phyloP scores from a whole-genome alignment of 1,140 invertebrate species.

The Drosophila kohkoa region DNA sequence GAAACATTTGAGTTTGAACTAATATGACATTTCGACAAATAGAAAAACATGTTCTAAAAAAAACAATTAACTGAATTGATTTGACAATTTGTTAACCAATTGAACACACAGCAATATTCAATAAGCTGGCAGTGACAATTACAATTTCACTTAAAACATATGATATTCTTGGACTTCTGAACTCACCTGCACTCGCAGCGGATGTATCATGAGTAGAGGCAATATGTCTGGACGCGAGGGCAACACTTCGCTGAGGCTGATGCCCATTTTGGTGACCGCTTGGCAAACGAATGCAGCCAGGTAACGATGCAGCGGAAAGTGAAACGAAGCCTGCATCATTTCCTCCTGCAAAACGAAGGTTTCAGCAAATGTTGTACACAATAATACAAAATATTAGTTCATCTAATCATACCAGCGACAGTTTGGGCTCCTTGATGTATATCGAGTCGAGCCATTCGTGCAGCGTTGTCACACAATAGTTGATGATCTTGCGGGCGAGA shows the following conservation, averaged over 20 bases:
- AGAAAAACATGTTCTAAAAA: too few relatives aligned
- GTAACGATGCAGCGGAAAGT: constrained; percentile 97
- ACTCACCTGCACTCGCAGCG: constrained; percentile 94
- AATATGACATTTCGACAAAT: too few relatives aligned
- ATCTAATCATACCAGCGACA: constrained; percentile 85
- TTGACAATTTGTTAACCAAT: too few relatives aligned
- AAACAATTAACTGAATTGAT: too few relatives aligned
- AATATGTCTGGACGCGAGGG: constrained; percentile 91
- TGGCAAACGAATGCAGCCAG: constrained; percentile 96
- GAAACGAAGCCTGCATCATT: constrained; percentile 95
- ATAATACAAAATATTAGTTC: neutral
- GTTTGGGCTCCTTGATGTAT: constrained; percentile 89
- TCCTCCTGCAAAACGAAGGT: constrained; percentile 87
- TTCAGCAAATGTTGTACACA: neutral
- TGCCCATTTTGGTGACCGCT: constrained; percentile 92
- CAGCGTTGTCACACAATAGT: constrained; percentile 90
- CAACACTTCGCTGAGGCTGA: constrained; percentile 91
- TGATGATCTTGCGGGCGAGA: constrained; percentile 91
- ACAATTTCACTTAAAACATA: neutral
- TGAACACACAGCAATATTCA: too few relatives aligned
- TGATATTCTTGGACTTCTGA: neutral
- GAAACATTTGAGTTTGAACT: too few relatives aligned
- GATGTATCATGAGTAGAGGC: constrained; percentile 94
- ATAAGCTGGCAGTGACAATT: too few relatives aligned
- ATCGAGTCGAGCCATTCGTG: constrained; percentile 95